phyloP scores from a whole-genome alignment of 2,888 invertebrate genomes.

The Creontiades dilutus region DNA sequence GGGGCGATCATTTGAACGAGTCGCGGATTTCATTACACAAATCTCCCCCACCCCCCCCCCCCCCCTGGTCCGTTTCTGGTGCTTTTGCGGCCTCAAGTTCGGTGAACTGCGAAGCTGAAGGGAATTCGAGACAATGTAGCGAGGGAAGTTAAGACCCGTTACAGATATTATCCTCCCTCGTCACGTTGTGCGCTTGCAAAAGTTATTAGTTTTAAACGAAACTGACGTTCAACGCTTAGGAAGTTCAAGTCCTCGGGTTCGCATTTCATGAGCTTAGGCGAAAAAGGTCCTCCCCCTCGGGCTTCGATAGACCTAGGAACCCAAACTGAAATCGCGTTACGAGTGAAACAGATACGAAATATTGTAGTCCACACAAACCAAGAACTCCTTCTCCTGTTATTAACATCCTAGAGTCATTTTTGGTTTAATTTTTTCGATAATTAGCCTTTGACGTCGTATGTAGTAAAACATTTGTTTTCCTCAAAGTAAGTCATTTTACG shows the following conservation, averaged over 20 bases:
- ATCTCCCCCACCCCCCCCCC: conserved; percentile 12
- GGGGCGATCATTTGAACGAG: conserved; percentile 51
- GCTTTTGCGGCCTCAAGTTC: conserved; percentile 60
- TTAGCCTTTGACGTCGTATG: no score
- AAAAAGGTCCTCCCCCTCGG: not conserved
- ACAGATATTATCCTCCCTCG: conserved; percentile 41
- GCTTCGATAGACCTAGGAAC: no score
- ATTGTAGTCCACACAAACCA: no score
- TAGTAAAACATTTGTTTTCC: no score
- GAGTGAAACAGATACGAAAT: no score
- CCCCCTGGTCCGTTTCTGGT: not conserved
- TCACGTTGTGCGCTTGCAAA: conserved; percentile 42
- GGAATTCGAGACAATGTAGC: conserved; percentile 57
- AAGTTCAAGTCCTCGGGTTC: not conserved
- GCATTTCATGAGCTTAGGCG: not conserved
- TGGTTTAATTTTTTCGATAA: no score
- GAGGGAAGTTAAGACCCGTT: conserved; percentile 10
- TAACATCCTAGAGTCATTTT: no score
- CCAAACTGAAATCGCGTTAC: no score
- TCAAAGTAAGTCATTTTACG: no score
- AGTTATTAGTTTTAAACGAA: conserved; percentile 40
- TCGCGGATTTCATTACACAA: conserved; percentile 65
- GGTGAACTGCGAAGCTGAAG: conserved; percentile 53
- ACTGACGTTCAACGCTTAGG: conserved; percentile 24
- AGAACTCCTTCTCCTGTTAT: no score